phyloP scores from a whole-genome alignment of 2,113 vertebrate genomes.

The Daubentonia madagascariensis region DNA sequence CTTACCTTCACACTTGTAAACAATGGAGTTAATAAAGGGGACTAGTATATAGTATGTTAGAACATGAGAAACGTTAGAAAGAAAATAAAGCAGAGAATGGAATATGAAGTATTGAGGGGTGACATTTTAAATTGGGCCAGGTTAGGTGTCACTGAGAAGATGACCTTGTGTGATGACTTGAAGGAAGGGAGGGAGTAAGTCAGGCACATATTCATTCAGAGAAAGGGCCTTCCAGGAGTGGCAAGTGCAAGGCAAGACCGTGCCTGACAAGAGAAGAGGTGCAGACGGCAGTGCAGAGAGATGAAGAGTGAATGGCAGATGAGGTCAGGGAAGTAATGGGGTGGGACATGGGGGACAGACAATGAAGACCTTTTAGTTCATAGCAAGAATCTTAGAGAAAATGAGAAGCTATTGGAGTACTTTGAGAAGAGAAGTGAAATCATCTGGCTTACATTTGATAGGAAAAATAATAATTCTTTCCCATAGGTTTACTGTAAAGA shows the following conservation, averaged over 20 bases:
- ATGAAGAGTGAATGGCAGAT: background rate
- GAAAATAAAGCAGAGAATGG: background rate
- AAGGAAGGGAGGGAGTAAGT: background rate
- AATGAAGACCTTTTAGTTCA: background rate
- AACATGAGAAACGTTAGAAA: background rate
- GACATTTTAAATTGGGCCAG: background rate
- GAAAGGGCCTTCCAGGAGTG: background rate
- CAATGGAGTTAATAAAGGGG: background rate
- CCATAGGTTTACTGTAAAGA: background rate
- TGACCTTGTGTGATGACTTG: background rate
- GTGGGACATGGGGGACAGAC: too few species aligned
- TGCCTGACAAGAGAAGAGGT: background rate
- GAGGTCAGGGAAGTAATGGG: background rate
- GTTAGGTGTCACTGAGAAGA: background rate
- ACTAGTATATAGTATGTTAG: background rate
- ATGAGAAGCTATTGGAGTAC: background rate
- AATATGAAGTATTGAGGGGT: background rate
- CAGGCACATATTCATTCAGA: background rate
- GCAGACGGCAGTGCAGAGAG: background rate
- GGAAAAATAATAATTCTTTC: background rate
- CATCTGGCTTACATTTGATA: background rate
- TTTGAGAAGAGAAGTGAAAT: background rate
- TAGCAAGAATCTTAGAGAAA: background rate
- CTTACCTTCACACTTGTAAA: background rate
- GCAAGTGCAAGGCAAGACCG: background rate